Evolutionary conservation across 1,140 invertebrate genomes (phyloP), one percentile per base, ranked within the genome.

Genomic region (Ylistrum balloti): DNA sequence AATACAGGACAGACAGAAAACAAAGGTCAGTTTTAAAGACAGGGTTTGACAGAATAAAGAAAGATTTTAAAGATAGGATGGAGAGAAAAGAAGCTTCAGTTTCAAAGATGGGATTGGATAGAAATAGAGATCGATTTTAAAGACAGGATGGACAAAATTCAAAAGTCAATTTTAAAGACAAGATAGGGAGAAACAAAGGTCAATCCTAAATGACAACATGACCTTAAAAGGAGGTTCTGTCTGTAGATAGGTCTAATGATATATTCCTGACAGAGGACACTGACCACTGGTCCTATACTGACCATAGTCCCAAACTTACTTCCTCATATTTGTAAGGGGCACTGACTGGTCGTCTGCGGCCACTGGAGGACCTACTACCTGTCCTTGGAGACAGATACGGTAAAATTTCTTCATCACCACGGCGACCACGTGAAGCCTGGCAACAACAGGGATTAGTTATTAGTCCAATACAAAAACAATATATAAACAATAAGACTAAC

Each of bases 401-500:
- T 33, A 96, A 91, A 28, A 95, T 90, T 34, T 95, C 95, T 86
- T 95, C 94, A 90, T 96, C 95, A 13, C 95, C 93, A 88, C 93
- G 93, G 33, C 95, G 88, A 85, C 92, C 90, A 87, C 93, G 89
- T 33, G 94, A 91, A 41, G 93, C 93, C 95, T 96, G 48, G 33
- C 56, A 56, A 41, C 34, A 91, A 91, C 33, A 91, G 56, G n/a
- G 34, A 20, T n/a, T 48, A 88, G 32, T 35, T 13, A 33, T 33
- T 85, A 33, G 85, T 87, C 32, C 20, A 28, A 85, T 85, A 87
- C 33, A 28, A 38, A 41, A 28, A 41, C 35, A n/a, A 35, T n/a
- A 85, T 32, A 88, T 89, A 45, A 35, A 15, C 15, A 33, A 56
- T 20, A 20, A 15, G 2, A 20, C 45, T 2, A n/a, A 15, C 3